Conservation (phyloP, 2,113 vertebrate species). For the Percina caprodes region DNA sequence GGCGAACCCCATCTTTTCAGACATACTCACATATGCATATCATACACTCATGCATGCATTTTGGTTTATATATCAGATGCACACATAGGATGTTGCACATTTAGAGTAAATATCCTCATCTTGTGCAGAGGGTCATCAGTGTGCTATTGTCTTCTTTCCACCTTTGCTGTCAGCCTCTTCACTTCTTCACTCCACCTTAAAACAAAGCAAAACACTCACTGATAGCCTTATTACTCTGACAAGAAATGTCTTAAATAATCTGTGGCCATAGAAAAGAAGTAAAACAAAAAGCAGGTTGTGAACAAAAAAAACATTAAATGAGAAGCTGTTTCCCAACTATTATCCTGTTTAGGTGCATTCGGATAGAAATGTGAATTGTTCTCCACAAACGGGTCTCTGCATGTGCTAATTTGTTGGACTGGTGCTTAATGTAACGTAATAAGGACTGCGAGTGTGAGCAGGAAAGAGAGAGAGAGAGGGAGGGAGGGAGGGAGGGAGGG, state of each 20-base stretch:
- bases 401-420: slow-evolving; percentile 43
- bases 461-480: slow-evolving; percentile 11
- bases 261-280: slow-evolving; percentile 73
- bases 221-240: slow-evolving; percentile 62
- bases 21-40: slow-evolving; percentile 20
- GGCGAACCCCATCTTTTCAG: slow-evolving; percentile 60
- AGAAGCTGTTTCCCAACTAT: slow-evolving; percentile 33
- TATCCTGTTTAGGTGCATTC: slow-evolving; percentile 47
- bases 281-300: slow-evolving; percentile 65
- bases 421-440: slow-evolving; percentile 34
- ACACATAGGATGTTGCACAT: background rate
- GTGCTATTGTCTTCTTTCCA: slow-evolving; percentile 36
- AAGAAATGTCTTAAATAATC: slow-evolving; percentile 73
- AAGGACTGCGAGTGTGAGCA: slow-evolving; percentile 23
- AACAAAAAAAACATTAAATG: slow-evolving; percentile 59
- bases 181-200: slow-evolving; percentile 40
- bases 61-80: background rate
- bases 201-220: slow-evolving; percentile 15
- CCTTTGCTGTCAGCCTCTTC: slow-evolving; percentile 6
- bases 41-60: background rate
- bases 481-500: slow-evolving; percentile 13
- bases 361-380: slow-evolving; percentile 19
- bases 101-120: background rate
- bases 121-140: slow-evolving; percentile 11
- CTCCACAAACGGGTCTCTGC: slow-evolving; percentile 26